Conservation (phyloP, 37 sponge, comb jelly and placozoan genomes). For the Cliona cf. orientalis region DNA sequence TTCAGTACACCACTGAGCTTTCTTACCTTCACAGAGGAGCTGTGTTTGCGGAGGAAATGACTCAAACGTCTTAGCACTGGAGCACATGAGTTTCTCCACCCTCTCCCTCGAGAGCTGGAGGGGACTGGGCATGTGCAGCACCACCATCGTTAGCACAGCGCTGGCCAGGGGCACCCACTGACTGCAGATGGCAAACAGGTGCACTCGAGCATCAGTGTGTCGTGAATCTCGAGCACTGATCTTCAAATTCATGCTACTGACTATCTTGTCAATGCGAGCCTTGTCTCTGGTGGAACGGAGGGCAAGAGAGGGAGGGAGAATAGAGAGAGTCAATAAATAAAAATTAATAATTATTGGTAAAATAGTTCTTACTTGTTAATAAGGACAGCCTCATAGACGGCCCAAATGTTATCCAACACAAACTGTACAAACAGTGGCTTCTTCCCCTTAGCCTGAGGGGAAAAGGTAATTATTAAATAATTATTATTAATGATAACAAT, state of each 20-base stretch:
- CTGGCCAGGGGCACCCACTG: conserved; percentile 96
- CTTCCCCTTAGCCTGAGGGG: conserved; percentile 87
- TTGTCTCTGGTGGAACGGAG: too few relatives aligned
- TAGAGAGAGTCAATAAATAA: too few relatives aligned
- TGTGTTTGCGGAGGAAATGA: conserved; percentile 83
- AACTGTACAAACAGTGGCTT: conserved; percentile 98
- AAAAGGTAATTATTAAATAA: not conserved
- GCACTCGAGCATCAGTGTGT: conserved; percentile 67
- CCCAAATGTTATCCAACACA: conserved; percentile 96
- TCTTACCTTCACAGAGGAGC: conserved; percentile 71
- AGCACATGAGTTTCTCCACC: conserved; percentile 87
- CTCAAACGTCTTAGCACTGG: conserved; percentile 52
- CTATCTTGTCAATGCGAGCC: conserved; percentile 89
- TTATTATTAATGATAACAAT: not conserved
- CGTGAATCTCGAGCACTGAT: conserved; percentile 82
- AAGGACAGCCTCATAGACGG: conserved; percentile 91
- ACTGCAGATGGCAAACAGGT: conserved; percentile 85
- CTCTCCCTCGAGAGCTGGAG: conserved; percentile 68
- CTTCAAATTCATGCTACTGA: conserved; percentile 74
- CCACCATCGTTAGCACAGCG: conserved; percentile 86
- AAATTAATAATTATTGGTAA: not conserved
- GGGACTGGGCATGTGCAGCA: conserved; percentile 83
- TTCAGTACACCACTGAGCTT: not conserved
- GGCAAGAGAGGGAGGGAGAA: too few relatives aligned
- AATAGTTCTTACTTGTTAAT: conserved; percentile 18